Evolutionary conservation across 2,797 vertebrate species (phyloP).

Genomic region (Lycodopsis pacificus): DNA sequence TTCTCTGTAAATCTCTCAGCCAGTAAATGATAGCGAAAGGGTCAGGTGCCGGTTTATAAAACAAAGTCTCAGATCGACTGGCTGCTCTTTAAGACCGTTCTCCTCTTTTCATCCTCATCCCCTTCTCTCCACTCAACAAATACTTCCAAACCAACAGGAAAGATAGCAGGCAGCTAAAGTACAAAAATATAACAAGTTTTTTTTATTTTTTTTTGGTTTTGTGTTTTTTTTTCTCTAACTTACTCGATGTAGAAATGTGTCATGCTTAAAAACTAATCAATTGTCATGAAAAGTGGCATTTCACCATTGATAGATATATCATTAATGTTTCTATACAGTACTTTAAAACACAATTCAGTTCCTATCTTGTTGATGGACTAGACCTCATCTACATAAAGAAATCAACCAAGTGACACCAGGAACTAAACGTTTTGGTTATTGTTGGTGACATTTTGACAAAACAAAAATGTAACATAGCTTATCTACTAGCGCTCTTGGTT

Average conservation of each 20-base stretch:
- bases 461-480: constrained; percentile 87
- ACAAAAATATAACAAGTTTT: constrained; percentile 95
- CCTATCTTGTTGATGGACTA: constrained; percentile 88
- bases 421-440: constrained; percentile 95
- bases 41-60: constrained; percentile 30
- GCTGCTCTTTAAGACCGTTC: constrained; percentile 22
- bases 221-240: constrained; percentile 65
- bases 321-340: constrained; percentile 78
- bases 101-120: constrained; percentile 25
- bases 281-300: constrained; percentile 92
- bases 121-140: constrained; percentile 38
- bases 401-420: constrained; percentile 87
- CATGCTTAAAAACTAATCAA: constrained; percentile 91
- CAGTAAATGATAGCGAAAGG: constrained; percentile 28
- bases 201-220: constrained; percentile 50
- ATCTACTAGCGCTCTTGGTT: constrained; percentile 79
- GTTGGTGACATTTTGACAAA: constrained; percentile 87
- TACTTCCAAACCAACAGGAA: constrained; percentile 62
- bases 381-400: constrained; percentile 83
- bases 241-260: constrained; percentile 89
- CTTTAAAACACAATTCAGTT: constrained; percentile 82
- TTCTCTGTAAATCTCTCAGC: constrained; percentile 35
- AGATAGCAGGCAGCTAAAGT: constrained; percentile 84
- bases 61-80: constrained; percentile 25
- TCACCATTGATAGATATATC: constrained; percentile 89